Evolutionary conservation across 1,140 invertebrate genomes (phyloP).

Genomic region (Phthorimaea operculella): DNA sequence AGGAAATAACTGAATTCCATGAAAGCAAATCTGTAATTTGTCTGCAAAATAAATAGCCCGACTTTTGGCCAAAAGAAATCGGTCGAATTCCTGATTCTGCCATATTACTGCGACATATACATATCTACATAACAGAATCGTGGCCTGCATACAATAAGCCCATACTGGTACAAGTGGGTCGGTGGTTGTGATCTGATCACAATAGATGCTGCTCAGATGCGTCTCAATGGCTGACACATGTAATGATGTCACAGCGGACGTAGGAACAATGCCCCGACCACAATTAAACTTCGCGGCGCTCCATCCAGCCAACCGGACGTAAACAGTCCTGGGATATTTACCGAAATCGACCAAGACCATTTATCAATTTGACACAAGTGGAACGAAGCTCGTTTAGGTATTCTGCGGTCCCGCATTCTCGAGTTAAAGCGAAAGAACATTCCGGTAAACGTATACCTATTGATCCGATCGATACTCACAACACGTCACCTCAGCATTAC

Average conservation of each 20-base stretch:
- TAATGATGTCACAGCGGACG: conserved; percentile 40
- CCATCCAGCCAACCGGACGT: not conserved
- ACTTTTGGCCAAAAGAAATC: too few species aligned
- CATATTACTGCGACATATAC: too few species aligned
- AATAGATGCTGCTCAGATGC: conserved; percentile 26
- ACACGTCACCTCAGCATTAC: too few species aligned
- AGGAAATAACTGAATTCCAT: too few species aligned
- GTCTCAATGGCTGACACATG: conserved; percentile 19
- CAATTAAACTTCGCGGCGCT: conserved; percentile 23
- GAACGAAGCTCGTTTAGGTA: not conserved
- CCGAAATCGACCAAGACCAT: conserved; percentile 4
- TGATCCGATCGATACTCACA: too few species aligned
- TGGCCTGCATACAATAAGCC: conserved; percentile 24
- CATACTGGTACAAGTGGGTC: conserved; percentile 28
- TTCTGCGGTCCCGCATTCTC: too few species aligned
- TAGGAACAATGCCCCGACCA: conserved; percentile 28
- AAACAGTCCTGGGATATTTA: not conserved
- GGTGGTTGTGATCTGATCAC: conserved; percentile 11
- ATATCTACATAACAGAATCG: conserved; percentile 5
- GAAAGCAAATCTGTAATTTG: too few species aligned
- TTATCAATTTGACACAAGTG: not conserved
- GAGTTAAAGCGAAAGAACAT: too few species aligned
- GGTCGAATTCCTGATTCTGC: too few species aligned
- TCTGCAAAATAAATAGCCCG: too few species aligned
- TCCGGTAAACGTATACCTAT: too few species aligned